phyloP scores from a whole-genome alignment of 2,888 invertebrate genomes.

The Drosophila falleni region DNA sequence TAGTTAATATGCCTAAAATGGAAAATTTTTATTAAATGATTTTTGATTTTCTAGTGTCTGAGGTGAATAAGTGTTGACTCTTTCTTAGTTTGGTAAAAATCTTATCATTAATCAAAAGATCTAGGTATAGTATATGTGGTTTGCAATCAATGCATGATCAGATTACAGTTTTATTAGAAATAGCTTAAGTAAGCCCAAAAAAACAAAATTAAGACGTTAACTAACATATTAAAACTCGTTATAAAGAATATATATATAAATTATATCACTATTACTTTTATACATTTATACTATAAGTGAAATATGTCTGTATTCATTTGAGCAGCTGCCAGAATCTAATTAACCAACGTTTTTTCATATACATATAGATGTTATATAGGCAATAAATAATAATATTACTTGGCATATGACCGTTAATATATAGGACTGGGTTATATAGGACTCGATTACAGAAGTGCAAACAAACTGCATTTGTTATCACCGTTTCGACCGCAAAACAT shows the following conservation, averaged over 20 bases:
- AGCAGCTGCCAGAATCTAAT: slow-evolving; percentile 19
- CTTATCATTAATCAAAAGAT: too few relatives aligned
- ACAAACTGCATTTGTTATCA: slow-evolving; percentile 37
- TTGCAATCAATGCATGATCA: neutral
- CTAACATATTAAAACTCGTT: neutral
- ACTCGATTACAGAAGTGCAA: slow-evolving; percentile 39
- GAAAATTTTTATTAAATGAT: too few relatives aligned
- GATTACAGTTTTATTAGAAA: neutral
- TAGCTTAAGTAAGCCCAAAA: neutral
- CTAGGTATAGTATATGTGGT: too few relatives aligned
- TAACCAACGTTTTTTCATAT: neutral
- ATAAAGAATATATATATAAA: neutral
- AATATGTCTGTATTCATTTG: slow-evolving; percentile 4
- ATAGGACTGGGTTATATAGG: slow-evolving; percentile 9
- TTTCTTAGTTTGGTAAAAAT: too few relatives aligned
- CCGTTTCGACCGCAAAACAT: slow-evolving; percentile 31
- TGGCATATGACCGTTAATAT: slow-evolving; percentile 12
- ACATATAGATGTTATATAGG: slow-evolving; percentile 2
- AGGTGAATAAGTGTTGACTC: neutral
- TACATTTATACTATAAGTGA: too few relatives aligned
- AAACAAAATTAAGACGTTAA: neutral
- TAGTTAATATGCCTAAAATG: too few relatives aligned
- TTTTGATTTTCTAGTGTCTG: too few relatives aligned
- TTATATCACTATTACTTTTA: too few relatives aligned
- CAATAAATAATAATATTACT: slow-evolving; percentile 21